Percentiles rank a stretch among this genome's conserved stretches.
These are phyloP conservation scores for Irena cyanogastra DNA, from an alignment of 2,113 vertebrate species.

Conservation along the genomic window DNA sequence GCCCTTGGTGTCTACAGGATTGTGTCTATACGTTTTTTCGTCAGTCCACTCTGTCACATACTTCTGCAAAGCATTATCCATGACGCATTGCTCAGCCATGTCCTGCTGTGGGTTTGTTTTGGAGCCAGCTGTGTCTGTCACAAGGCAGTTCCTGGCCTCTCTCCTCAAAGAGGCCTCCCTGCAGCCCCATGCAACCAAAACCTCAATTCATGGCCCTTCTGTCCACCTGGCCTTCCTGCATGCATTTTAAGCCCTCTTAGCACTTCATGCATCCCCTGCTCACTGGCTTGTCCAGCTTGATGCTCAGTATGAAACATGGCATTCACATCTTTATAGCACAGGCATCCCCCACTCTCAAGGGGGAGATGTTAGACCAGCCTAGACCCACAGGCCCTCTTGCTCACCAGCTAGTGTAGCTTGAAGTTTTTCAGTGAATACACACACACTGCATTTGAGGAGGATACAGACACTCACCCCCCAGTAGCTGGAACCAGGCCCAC, in stretches of 20 bases:
- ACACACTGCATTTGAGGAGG: background rate
- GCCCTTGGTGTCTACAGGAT: background rate
- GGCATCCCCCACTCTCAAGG: background rate
- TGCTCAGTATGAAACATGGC: background rate
- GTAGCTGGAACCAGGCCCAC: background rate
- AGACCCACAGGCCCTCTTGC: background rate
- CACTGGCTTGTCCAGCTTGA: background rate
- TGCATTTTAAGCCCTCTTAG: background rate
- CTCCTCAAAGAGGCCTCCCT: background rate
- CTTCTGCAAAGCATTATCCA: background rate
- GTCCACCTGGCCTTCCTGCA: background rate
- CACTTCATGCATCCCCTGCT: background rate
- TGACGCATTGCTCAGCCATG: background rate
- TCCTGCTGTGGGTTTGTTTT: background rate
- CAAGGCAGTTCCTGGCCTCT: background rate
- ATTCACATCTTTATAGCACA: background rate
- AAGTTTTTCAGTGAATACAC: background rate
- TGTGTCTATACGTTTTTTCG: background rate
- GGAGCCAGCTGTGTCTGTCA: background rate
- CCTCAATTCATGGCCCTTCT: fast-evolving
- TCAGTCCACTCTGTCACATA: background rate
- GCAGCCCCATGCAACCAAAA: background rate
- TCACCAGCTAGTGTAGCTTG: background rate
- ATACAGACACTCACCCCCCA: fast-evolving
- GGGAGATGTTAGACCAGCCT: background rate